Evolutionary conservation across 2,113 vertebrate genomes (phyloP).

Genomic region (Leucopternis melanops): DNA sequence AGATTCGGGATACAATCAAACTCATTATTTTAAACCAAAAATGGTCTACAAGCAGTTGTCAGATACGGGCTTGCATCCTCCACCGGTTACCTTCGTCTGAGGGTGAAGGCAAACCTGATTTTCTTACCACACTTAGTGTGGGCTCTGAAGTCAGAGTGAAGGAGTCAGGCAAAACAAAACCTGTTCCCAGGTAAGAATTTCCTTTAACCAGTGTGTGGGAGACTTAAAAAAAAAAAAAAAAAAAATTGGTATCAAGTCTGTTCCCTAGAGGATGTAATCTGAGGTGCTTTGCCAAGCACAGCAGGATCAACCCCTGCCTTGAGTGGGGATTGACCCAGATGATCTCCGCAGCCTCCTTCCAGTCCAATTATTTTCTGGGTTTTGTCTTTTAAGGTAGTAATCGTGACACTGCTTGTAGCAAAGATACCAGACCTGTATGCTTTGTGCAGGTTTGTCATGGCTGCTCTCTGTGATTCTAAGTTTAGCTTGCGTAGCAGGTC

Average conservation of each 20-base stretch:
- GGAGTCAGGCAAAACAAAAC: neutral
- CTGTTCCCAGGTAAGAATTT: neutral
- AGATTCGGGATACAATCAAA: neutral
- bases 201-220: neutral
- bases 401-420: neutral
- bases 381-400: neutral
- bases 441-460: neutral
- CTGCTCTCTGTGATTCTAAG: neutral
- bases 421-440: neutral
- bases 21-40: neutral
- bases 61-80: neutral
- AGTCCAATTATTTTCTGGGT: neutral
- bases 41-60: neutral
- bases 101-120: neutral
- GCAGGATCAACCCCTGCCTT: neutral
- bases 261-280: neutral
- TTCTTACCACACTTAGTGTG: neutral
- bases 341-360: neutral
- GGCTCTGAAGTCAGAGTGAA: neutral
- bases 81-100: neutral
- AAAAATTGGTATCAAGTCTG: accelerated
- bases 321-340: neutral
- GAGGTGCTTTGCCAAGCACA: neutral
- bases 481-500: neutral
- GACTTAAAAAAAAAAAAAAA: neutral